These are phyloP conservation scores for Drosophila lacteicornis DNA, from an alignment of 1,140 invertebrate genomes.

Conservation along the genomic window DNA sequence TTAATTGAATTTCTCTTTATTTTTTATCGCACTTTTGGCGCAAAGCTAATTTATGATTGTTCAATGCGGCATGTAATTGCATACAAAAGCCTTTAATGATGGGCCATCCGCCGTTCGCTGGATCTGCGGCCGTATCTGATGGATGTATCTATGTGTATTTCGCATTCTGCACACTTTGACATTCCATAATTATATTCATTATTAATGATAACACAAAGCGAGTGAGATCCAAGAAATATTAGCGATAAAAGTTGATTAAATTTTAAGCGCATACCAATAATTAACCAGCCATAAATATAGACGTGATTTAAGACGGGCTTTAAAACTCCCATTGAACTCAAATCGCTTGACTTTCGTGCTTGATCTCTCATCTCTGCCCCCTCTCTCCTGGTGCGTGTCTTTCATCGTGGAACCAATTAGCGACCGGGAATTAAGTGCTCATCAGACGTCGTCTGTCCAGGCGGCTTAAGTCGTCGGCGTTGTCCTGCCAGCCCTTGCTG, in stretches of 20 bases:
- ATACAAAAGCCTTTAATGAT: constrained; percentile 81
- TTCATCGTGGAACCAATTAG: constrained; percentile 62
- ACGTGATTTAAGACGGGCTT: constrained; percentile 37
- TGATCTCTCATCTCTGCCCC: background rate
- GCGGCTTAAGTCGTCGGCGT: constrained; percentile 23
- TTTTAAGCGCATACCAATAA: constrained; percentile 32
- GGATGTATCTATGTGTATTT: constrained; percentile 23
- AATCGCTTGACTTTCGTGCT: constrained; percentile 27
- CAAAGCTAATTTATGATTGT: constrained; percentile 82
- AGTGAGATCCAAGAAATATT: constrained; percentile 30
- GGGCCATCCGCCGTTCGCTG: constrained; percentile 15
- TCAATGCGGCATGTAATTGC: constrained; percentile 82
- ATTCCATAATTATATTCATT: constrained; percentile 63
- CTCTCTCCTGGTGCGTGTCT: constrained; percentile 9
- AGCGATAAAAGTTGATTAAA: constrained; percentile 51
- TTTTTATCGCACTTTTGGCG: constrained; percentile 52
- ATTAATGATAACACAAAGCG: constrained; percentile 55
- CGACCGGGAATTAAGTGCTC: constrained; percentile 67
- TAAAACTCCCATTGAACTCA: background rate
- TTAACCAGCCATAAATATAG: constrained; percentile 49
- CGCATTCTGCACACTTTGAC: constrained; percentile 31
- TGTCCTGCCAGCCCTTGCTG: background rate
- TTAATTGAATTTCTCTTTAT: constrained; percentile 73
- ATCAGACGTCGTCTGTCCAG: constrained; percentile 56
- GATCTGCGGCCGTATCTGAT: constrained; percentile 28